Evolutionary conservation across 2,797 vertebrate genomes (phyloP), one percentile per base, ranked within the genome.

Genomic region (Florisuga fusca): DNA sequence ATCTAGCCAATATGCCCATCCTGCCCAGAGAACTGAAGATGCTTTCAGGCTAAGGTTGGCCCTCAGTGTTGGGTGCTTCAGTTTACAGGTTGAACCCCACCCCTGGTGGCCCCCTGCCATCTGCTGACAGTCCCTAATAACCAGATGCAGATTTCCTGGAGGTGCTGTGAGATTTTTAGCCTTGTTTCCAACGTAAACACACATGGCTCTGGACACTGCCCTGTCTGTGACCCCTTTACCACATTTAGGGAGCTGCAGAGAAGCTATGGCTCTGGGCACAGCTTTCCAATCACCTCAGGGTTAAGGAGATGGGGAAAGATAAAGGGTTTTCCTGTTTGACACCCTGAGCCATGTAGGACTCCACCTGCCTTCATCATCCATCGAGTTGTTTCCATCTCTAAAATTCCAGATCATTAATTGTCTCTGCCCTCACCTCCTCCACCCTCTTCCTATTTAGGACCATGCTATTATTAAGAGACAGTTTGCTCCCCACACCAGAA

Each of bases 51-150:
- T 68, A 43, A 29, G 46, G 10, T 2, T 19, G 16, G 14, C 36
- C 11, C 14, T 50, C 62, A 69, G 64, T 62, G 79, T 58, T 48
- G 74, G 18, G 2, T 61, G 15, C 41, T 86, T 63, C 25, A 46
- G 59, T 66, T 87, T 66, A 4, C 21, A 58, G 20, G 13, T 31
- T 62, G 59, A 73, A 69, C 62, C 54, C n/a, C 14, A 55, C 26
- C 8, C 33, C 16, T 53, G 9, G 10, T 58, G n/a, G 75, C 46
- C 41, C 36, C 10, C 2, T 0, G 1, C 31, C 4, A 3, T 50
- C 25, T 55, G 22, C 9, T 31, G 16, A 16, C 27, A 45, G 15
- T 12, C 27, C 20, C 26, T 51, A 45, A 29, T 12, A 87, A 67
- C 8, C 0, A 10, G 15, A 12, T 18, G 61, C 33, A 27, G 36